phyloP scores from a whole-genome alignment of 2,113 vertebrate species.

The Progne subis region DNA sequence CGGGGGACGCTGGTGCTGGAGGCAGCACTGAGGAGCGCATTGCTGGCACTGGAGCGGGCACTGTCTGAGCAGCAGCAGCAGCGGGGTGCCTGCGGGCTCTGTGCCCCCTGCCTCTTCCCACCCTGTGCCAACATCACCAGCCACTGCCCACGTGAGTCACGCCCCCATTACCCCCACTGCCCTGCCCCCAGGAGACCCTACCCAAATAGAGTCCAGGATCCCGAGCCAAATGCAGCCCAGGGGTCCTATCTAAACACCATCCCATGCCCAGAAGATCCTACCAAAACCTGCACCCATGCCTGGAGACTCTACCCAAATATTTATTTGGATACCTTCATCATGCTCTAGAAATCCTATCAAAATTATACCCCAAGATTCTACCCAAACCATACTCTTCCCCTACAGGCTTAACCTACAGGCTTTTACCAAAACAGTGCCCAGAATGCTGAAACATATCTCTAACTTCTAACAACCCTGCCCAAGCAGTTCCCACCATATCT shows the following conservation, averaged over 20 bases:
- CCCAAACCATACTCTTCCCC: neutral
- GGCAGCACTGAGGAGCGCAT: slow-evolving; percentile 79
- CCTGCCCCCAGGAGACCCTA: neutral
- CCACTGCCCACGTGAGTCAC: slow-evolving; percentile 71
- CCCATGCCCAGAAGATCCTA: neutral
- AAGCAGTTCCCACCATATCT: neutral
- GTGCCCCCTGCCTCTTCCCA: slow-evolving; percentile 82
- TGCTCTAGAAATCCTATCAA: neutral
- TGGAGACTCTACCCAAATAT: neutral
- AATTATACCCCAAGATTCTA: neutral
- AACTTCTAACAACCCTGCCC: neutral
- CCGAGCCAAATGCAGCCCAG: neutral
- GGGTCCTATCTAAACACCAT: neutral
- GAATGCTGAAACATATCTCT: neutral
- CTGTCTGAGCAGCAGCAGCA: slow-evolving; percentile 73
- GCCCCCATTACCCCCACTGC: rapidly evolving
- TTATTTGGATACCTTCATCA: neutral
- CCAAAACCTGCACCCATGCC: neutral
- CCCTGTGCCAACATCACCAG: slow-evolving; percentile 78
- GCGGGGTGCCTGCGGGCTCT: slow-evolving; percentile 73
- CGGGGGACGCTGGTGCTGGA: slow-evolving; percentile 86
- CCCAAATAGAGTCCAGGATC: neutral
- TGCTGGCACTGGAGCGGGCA: slow-evolving; percentile 78
- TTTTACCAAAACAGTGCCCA: neutral
- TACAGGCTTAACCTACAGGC: neutral